Conservation (phyloP, 2,888 invertebrate genomes). For the Tolmerus cingulatus region DNA sequence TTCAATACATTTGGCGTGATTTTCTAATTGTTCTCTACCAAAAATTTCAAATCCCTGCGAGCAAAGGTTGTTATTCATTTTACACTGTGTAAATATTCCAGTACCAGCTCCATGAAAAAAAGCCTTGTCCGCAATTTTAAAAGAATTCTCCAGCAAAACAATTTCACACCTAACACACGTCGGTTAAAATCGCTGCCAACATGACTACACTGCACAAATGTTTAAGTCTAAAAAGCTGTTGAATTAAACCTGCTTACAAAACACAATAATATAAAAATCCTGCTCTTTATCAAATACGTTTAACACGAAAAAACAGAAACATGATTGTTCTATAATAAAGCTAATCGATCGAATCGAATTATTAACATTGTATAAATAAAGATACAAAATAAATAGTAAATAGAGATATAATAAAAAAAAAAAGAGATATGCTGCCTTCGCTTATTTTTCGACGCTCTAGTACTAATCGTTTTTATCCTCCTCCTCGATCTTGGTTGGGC, state of each 20-base stretch:
- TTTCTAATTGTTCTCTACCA: neutral
- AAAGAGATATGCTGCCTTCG: slow-evolving; percentile 44
- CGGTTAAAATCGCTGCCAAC: neutral
- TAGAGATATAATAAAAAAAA: neutral
- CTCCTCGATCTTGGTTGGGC: slow-evolving; percentile 42
- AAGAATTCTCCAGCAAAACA: neutral
- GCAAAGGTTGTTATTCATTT: neutral
- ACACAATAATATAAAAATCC: neutral
- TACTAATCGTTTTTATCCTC: slow-evolving; percentile 44
- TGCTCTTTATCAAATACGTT: neutral
- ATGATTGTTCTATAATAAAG: neutral
- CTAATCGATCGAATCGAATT: neutral
- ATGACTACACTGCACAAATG: neutral
- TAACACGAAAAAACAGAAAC: neutral
- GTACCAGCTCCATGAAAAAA: neutral
- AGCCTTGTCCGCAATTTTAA: neutral
- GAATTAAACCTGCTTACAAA: neutral
- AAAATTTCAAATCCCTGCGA: neutral
- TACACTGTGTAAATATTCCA: neutral
- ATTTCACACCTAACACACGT: neutral
- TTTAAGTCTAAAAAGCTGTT: neutral
- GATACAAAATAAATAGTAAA: neutral
- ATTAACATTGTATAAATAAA: slow-evolving; percentile 21
- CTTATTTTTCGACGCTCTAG: slow-evolving; percentile 47
- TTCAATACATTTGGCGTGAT: neutral